Conservation (phyloP, 35 echinoderm and acorn worm genomes). For the Lytechinus variegatus region DNA sequence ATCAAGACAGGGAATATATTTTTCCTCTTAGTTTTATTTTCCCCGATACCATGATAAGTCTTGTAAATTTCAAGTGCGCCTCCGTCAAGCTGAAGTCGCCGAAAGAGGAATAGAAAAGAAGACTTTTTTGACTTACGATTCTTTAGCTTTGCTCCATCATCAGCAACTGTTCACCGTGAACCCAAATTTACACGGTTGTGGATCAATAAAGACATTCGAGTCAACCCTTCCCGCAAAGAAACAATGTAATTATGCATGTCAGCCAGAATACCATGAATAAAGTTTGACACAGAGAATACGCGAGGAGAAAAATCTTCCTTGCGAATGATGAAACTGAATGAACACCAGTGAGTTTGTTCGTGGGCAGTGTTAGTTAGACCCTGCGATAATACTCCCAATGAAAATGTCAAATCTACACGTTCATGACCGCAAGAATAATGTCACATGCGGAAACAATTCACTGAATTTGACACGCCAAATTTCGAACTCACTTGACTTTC, state of each 20-base stretch:
- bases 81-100: not conserved
- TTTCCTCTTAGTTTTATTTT: not conserved
- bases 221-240: not conserved
- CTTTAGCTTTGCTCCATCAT: not conserved
- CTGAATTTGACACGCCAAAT: no score
- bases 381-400: no score
- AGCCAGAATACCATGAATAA: not conserved
- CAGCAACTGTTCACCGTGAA: not conserved
- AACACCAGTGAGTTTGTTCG: no score
- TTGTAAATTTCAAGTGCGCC: not conserved
- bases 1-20: not conserved
- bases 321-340: no score
- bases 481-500: no score
- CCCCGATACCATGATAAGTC: not conserved
- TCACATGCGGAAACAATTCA: no score
- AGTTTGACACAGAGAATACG: not conserved
- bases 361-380: no score
- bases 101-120: not conserved
- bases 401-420: no score
- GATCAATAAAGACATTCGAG: not conserved
- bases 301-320: not conserved
- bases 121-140: not conserved
- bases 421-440: no score
- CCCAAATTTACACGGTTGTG: not conserved
- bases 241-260: not conserved